phyloP scores from a whole-genome alignment of 2,888 invertebrate genomes.

The Ectobius pallidus region DNA sequence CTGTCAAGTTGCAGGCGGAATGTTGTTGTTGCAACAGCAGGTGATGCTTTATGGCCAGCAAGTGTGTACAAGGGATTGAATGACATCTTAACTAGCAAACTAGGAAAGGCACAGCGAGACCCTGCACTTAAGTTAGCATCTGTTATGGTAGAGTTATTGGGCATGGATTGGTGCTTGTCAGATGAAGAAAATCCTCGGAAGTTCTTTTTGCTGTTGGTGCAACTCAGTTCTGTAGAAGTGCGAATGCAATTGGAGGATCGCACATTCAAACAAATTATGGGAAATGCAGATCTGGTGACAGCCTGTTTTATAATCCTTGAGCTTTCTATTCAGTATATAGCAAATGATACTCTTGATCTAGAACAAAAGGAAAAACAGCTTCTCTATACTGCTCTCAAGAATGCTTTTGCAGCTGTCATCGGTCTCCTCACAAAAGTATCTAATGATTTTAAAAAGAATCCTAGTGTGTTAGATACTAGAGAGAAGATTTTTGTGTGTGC shows the following conservation, averaged over 20 bases:
- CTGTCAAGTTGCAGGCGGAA: constrained; percentile 74
- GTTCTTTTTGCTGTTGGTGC: constrained; percentile 80
- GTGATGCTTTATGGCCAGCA: constrained; percentile 80
- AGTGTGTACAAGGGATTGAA: constrained; percentile 81
- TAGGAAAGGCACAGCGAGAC: constrained; percentile 86
- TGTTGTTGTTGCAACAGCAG: constrained; percentile 65
- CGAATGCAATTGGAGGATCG: constrained; percentile 92
- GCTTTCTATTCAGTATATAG: constrained; percentile 77
- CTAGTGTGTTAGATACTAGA: constrained; percentile 65
- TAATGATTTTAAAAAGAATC: constrained; percentile 68
- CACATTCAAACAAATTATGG: constrained; percentile 73
- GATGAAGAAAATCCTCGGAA: constrained; percentile 80
- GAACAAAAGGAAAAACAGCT: constrained; percentile 92
- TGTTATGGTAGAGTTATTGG: constrained; percentile 77
- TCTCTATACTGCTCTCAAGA: constrained; percentile 86
- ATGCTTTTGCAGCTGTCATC: constrained; percentile 83
- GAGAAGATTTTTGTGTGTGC: constrained; percentile 84
- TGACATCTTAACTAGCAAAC: constrained; percentile 85
- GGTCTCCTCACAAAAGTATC: constrained; percentile 74
- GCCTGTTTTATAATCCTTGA: constrained; percentile 85
- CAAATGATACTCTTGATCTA: constrained; percentile 79
- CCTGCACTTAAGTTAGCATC: constrained; percentile 86
- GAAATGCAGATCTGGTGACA: constrained; percentile 78
- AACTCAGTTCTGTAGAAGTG: constrained; percentile 89
- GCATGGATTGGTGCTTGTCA: constrained; percentile 82